Conservation (phyloP, 1,140 invertebrate genomes). For the Pectinophora gossypiella region DNA sequence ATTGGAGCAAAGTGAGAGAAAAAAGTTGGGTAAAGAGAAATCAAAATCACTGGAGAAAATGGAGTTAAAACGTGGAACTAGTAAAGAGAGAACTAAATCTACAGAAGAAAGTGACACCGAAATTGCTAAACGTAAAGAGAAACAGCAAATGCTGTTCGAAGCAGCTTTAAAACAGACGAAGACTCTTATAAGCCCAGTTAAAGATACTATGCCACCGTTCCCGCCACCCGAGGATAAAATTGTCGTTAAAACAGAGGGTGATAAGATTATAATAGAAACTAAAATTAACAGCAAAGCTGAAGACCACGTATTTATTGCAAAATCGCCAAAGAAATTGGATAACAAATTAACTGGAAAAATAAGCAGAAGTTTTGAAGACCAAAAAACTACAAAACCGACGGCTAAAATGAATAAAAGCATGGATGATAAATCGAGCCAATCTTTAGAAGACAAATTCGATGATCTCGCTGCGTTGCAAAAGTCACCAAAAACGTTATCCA, state of each 20-base stretch:
- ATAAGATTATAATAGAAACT: constrained; percentile 80
- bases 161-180: constrained; percentile 83
- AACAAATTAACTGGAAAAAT: constrained; percentile 79
- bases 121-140: constrained; percentile 80
- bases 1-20: constrained; percentile 70
- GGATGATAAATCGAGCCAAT: constrained; percentile 77
- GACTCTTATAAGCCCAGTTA: constrained; percentile 81
- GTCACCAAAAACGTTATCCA: constrained; percentile 77
- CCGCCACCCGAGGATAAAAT: constrained; percentile 82
- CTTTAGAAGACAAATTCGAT: constrained; percentile 77
- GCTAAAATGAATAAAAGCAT: constrained; percentile 77
- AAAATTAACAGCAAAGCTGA: constrained; percentile 78
- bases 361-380: constrained; percentile 81
- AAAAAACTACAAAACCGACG: constrained; percentile 70
- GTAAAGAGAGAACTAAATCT: constrained; percentile 80
- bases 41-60: constrained; percentile 80
- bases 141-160: constrained; percentile 83
- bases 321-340: constrained; percentile 81
- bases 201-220: constrained; percentile 80
- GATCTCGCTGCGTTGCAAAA: constrained; percentile 75
- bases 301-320: constrained; percentile 81
- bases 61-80: constrained; percentile 76
- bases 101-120: constrained; percentile 82
- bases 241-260: constrained; percentile 77
- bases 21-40: constrained; percentile 78